Evolutionary conservation across 2,797 vertebrate species (phyloP), one percentile per base, ranked within the genome.

Genomic region (Eremophila alpestris): DNA sequence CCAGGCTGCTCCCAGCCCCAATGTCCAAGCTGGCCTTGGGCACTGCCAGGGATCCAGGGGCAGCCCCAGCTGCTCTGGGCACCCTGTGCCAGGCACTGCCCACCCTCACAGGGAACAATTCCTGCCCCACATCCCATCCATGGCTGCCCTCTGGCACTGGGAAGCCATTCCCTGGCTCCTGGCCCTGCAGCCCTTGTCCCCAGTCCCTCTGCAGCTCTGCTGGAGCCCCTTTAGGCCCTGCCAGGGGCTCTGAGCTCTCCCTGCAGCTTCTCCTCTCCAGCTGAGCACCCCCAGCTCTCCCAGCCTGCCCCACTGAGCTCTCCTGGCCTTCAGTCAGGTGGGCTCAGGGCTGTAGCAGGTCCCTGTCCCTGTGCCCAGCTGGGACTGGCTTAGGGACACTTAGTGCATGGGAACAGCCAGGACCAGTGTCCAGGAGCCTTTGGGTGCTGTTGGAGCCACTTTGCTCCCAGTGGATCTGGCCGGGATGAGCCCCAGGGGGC

Each of bases 351-450:
- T 63, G 67, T 26, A 27, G 16, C 65, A 36, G 36, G 36, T 82
- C 46, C 38, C 65, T 29, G 52, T 45, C 22, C 40, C 67, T 38
- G 41, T 48, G 29, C 49, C 41, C 49, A n/a, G 2, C 8, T 12
- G 22, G 48, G 56, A 3, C 40, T 2, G 16, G 13, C 13, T 16
- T 5, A 6, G 80, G 49, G 62, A 16, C 40, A n/a, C n/a, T 68
- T 26, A 3, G 0, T 5, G 18, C 46, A 3, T 4, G 17, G 74
- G 10, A 26, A 12, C 5, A 17, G 13, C 13, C 43, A 48, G 54
- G n/a, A 9, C 2, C 14, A 2, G 3, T 11, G 34, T 4, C 38
- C 40, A 23, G 69, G 45, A 43, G 34, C 68, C 7, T 29, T 6
- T 38, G 16, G 55, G 16, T 5, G 67, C 52, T 27, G 7, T 19